Evolutionary conservation across 92 coral and sea anemone genomes (phyloP).

Genomic region (Parazoanthus atlanticus): DNA sequence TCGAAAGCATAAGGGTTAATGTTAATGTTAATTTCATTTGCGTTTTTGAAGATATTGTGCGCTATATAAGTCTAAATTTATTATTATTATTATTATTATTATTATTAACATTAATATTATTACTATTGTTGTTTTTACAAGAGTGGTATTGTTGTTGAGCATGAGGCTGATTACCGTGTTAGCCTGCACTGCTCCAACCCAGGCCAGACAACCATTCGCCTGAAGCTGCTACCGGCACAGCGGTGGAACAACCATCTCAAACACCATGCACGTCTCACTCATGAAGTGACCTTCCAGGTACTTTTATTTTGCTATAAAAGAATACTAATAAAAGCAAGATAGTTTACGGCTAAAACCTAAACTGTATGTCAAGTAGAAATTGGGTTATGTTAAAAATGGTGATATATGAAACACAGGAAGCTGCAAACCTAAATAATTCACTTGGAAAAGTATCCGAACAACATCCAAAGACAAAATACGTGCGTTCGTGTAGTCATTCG

Average conservation of each 20-base stretch:
- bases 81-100: too few species aligned
- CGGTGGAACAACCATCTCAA: constrained; percentile 71
- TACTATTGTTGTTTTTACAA: constrained; percentile 17
- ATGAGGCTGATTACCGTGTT: constrained; percentile 88
- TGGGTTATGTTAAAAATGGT: not conserved
- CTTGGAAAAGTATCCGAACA: not conserved
- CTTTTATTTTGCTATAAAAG: too few species aligned
- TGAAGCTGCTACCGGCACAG: constrained; percentile 70
- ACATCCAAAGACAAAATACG: not conserved
- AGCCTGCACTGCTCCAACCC: constrained; percentile 85
- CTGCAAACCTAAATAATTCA: not conserved
- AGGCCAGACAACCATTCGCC: constrained; percentile 87
- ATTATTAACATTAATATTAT: not conserved
- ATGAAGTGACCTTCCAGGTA: constrained; percentile 97
- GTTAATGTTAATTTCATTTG: not conserved
- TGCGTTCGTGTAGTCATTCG: not conserved
- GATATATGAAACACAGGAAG: not conserved
- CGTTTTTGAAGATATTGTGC: not conserved
- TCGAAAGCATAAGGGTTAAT: too few species aligned
- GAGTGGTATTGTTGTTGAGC: constrained; percentile 94
- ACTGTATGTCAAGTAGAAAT: too few species aligned
- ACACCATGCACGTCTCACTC: constrained; percentile 59
- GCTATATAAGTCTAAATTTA: too few species aligned
- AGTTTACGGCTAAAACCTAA: too few species aligned
- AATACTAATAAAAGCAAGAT: not conserved